Evolutionary conservation across 2,797 vertebrate species (phyloP), one percentile per base, ranked within the genome.

Genomic region (Chaunax sp.): DNA sequence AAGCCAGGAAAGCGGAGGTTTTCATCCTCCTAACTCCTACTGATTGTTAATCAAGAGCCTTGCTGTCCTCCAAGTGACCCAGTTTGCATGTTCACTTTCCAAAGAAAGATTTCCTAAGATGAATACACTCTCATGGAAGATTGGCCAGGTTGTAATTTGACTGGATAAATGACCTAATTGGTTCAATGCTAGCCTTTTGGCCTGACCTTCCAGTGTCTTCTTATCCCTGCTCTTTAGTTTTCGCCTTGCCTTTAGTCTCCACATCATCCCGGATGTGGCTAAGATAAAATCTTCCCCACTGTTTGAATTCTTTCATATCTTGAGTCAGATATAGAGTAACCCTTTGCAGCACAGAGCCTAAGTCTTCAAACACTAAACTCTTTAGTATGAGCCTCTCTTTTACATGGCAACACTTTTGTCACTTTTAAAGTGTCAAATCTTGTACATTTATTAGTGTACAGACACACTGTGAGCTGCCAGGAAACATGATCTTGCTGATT

Each of bases 281-380:
- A 1, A 61, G 72, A 90, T 89, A 86, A 64, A 64, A 85, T 85
- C 81, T 88, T 86, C 85, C 89, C 87, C 65, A 52, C 69, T 75
- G 62, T 85, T 82, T 69, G 68, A 77, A 80, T 50, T 45, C 44
- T 77, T 86, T 57, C 55, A 51, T 83, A 71, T 65, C 35, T 78
- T 67, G 22, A 64, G 73, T 80, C 60, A 77, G 57, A 78, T 66
- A 40, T 68, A 69, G 70, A 35, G 68, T 63, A 69, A 70, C 53
- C n/a, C 43, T 28, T 38, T 51, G n/a, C 75, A 77, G 71, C 75
- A 78, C 57, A 44, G 66, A 15, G 41, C 71, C 64, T 70, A 23
- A 40, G 49, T 53, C 64, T 72, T 65, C 62, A 59, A 78, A 78
- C 75, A 57, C 67, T 25, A 53, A 72, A 81, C 43, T 51, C 23